These are phyloP conservation scores for Drosophila pseudotalamancana DNA, from an alignment of 2,888 invertebrate species.

Conservation along the genomic window DNA sequence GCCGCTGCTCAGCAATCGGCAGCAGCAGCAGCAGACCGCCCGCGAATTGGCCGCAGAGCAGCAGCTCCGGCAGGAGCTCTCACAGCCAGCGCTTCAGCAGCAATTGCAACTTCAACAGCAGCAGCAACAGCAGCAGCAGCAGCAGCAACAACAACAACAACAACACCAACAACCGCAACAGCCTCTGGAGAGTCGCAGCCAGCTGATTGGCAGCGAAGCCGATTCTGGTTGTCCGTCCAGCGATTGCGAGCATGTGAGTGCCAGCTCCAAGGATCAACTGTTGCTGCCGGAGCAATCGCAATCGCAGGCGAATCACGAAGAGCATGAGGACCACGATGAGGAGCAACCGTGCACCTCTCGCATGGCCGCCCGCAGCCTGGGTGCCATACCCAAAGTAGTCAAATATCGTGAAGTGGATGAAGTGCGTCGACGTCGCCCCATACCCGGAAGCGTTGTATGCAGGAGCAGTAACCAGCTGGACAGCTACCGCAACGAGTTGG, in stretches of 20 bases:
- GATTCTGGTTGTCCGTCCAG: slow-evolving; percentile 85
- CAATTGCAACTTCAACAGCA: slow-evolving; percentile 34
- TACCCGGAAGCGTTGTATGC: background rate
- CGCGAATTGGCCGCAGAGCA: slow-evolving; percentile 68
- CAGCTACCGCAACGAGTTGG: slow-evolving; percentile 53
- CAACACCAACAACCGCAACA: background rate
- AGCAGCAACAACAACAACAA: slow-evolving; percentile 20
- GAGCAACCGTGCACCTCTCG: slow-evolving; percentile 63
- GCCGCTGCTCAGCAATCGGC: slow-evolving; percentile 87
- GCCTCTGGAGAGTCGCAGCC: slow-evolving; percentile 28
- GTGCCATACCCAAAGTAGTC: slow-evolving; percentile 85
- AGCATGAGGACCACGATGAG: slow-evolving; percentile 51
- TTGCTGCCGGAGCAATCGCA: slow-evolving; percentile 83
- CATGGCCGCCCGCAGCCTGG: slow-evolving; percentile 80
- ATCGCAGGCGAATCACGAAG: slow-evolving; percentile 79
- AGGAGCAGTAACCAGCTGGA: slow-evolving; percentile 17
- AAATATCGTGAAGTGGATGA: slow-evolving; percentile 83
- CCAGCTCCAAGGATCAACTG: slow-evolving; percentile 89
- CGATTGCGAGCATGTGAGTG: slow-evolving; percentile 87
- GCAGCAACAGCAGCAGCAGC: slow-evolving; percentile 23
- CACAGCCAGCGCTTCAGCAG: slow-evolving; percentile 32
- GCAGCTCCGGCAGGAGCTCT: slow-evolving; percentile 62
- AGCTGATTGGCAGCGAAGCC: slow-evolving; percentile 83
- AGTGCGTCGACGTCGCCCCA: slow-evolving; percentile 70
- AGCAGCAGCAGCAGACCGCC: slow-evolving; percentile 65